Conservation (phyloP, 2,888 invertebrate genomes). For the Pedicia rivosa region DNA sequence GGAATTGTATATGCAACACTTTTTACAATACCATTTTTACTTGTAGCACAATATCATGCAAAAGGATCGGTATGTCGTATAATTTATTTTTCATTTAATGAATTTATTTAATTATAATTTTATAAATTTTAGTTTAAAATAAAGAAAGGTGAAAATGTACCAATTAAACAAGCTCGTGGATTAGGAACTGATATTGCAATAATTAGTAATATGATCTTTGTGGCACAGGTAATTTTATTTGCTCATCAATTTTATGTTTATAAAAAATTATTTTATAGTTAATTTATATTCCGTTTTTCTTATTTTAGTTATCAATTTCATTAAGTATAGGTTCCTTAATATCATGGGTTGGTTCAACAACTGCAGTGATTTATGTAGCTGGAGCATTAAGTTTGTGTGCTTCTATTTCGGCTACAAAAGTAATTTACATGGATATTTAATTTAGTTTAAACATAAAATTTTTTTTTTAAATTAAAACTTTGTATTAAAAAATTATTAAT, state of each 20-base stretch:
- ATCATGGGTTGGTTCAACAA: slow-evolving; percentile 23
- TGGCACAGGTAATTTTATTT: slow-evolving; percentile 29
- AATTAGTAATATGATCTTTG: slow-evolving; percentile 30
- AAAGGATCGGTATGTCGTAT: slow-evolving; percentile 26
- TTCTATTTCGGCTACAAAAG: slow-evolving; percentile 29
- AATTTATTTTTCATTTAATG: not conserved
- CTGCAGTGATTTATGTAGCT: slow-evolving; percentile 28
- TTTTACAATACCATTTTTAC: slow-evolving; percentile 30
- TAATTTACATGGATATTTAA: no score
- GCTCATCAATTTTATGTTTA: not conserved
- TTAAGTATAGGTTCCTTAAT: slow-evolving; percentile 26
- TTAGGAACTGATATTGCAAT: slow-evolving; percentile 32
- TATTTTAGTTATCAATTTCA: no score
- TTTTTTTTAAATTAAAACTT: no score
- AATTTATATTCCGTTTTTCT: not conserved
- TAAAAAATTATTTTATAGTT: not conserved
- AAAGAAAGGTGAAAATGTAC: slow-evolving; percentile 25
- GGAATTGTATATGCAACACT: slow-evolving; percentile 30
- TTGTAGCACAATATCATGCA: slow-evolving; percentile 30
- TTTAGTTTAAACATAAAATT: no score
- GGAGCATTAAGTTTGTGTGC: slow-evolving; percentile 24
- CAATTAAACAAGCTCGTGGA: slow-evolving; percentile 27
- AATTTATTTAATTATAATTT: slow-evolving; percentile 3
- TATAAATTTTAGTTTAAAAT: slow-evolving; percentile 21
- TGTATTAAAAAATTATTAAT: no score